phyloP scores from a whole-genome alignment of 2,888 invertebrate genomes.

The Ichneumoninae sp. region DNA sequence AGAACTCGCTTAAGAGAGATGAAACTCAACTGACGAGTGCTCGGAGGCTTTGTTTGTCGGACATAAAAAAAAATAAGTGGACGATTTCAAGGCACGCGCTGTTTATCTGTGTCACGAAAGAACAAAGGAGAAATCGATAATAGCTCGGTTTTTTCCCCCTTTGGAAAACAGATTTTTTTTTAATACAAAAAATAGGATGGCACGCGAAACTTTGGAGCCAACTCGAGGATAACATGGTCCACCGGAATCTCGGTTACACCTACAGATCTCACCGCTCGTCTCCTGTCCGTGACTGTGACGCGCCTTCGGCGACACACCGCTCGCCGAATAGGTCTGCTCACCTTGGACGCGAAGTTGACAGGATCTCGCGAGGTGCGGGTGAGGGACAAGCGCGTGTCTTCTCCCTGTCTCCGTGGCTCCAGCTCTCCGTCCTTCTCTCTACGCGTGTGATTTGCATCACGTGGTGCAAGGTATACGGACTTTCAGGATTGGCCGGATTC shows the following conservation, averaged over 20 bases:
- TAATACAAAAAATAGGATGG: not conserved
- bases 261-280: constrained; percentile 54
- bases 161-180: not conserved
- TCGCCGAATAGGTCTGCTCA: constrained; percentile 76
- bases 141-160: not conserved
- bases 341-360: constrained; percentile 78
- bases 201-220: not conserved
- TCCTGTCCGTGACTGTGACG: constrained; percentile 67
- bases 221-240: constrained; percentile 8
- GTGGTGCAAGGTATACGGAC: constrained; percentile 69
- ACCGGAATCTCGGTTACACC: constrained; percentile 41
- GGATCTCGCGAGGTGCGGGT: constrained; percentile 68
- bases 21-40: not conserved
- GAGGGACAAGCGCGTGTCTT: constrained; percentile 68
- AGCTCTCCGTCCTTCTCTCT: constrained; percentile 15
- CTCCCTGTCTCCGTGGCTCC: constrained; percentile 16
- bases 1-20: not conserved
- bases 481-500: constrained; percentile 69
- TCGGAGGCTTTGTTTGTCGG: not conserved
- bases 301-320: constrained; percentile 66
- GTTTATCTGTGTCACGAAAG: constrained; percentile 7
- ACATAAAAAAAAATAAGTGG: constrained; percentile 45
- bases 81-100: too few species aligned
- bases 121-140: constrained; percentile 19
- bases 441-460: constrained; percentile 75